Base-by-base conservation (phyloP, 2,888 invertebrate genomes). In the Meandrusa payeni region DNA sequence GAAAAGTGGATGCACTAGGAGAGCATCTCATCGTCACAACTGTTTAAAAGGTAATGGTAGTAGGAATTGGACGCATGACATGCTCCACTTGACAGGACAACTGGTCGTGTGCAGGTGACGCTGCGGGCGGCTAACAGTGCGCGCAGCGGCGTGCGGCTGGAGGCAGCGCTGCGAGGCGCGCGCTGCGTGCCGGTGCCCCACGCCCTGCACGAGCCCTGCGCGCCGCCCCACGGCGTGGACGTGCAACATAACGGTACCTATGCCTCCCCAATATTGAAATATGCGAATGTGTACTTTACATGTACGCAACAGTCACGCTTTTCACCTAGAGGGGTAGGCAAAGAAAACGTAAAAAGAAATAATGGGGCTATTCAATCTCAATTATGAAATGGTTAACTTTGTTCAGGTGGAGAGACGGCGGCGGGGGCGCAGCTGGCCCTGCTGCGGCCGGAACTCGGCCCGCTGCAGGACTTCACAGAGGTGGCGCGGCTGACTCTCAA, bases 111-210 rank as follows among this genome's bases (percentile, higher is more conserved):
- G 10, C 65, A 74, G 75, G 55, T 73, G 50, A 47, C 50, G 36
- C 48, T 76, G 29, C 54, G 59, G 48, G 69, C 73, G 54, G 81
- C 76, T 55, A 83, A 74, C 73, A 78, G 74, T 55, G 69, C 46
- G 26, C 47, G 12, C 19, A 33, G 48, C 38, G 52, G 40, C 13
- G 63, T 56, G 52, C 27, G 49, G 48, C 59, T 72, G 54, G 48
- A 54, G 32, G 72, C 61, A 12, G 45, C 32, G 48, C 65, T 68
- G 64, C 54, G 64, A 36, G 49, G 45, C 39, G 48, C 47, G 42
- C 42, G 31, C 55, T 57, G 50, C 47, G 47, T 39, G 50, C 51
- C 20, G 45, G 48, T 55, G 57, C 15, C 45, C 43, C 51, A 46
- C 57, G 43, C 52, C 47, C 44, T 51, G 38, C 49, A 44, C 51